Conservation (phyloP, 2,113 vertebrate genomes). For the Aegotheles bennettii region DNA sequence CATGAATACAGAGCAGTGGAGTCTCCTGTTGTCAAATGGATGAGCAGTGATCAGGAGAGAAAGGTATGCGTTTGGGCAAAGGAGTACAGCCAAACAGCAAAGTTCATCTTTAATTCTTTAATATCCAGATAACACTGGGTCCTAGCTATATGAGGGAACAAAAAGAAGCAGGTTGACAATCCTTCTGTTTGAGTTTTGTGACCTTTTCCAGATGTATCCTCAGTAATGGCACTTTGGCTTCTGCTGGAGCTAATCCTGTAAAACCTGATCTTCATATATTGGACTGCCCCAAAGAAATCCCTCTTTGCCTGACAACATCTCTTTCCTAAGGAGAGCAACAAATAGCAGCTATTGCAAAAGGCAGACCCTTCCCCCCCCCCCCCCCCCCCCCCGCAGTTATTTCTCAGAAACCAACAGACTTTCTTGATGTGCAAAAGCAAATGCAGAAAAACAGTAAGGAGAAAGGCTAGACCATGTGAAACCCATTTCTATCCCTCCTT, state of each 20-base stretch:
- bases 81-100: accelerated
- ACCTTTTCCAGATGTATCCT: background rate
- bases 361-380: background rate
- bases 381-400: background rate
- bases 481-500: background rate
- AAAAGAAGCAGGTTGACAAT: background rate
- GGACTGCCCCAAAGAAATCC: background rate
- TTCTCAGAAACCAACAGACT: background rate
- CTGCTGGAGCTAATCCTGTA: background rate
- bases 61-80: accelerated
- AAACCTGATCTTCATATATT: background rate
- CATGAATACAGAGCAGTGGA: background rate
- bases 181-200: background rate
- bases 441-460: background rate
- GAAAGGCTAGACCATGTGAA: background rate
- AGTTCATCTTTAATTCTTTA: accelerated
- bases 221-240: background rate
- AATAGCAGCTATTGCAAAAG: background rate
- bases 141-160: background rate
- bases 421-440: background rate
- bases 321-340: background rate
- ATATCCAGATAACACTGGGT: background rate
- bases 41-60: background rate
- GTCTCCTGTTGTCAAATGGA: background rate
- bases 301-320: background rate